These are phyloP conservation scores for Syrmaticus mikado DNA, from an alignment of 2,113 vertebrate genomes.

Conservation along the genomic window DNA sequence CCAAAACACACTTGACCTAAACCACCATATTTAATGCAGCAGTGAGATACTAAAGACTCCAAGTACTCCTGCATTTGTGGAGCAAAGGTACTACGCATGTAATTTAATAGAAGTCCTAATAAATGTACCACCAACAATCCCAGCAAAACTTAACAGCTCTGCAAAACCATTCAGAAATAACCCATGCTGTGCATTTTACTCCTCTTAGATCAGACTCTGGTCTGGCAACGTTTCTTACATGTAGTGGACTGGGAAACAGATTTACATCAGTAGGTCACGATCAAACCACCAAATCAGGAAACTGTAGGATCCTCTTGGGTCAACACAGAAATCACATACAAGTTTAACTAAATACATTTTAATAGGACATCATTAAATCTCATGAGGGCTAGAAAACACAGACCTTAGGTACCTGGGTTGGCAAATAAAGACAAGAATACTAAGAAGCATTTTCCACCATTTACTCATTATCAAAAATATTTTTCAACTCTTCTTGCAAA, in stretches of 20 bases:
- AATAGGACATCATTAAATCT: conserved; percentile 79
- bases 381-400: conserved; percentile 76
- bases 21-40: conserved; percentile 25
- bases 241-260: conserved; percentile 62
- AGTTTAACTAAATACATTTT: conserved; percentile 82
- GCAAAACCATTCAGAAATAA: conserved; percentile 47
- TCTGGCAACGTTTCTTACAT: conserved; percentile 55
- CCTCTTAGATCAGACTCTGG: neutral
- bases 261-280: conserved; percentile 69
- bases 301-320: conserved; percentile 76
- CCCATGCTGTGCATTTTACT: neutral
- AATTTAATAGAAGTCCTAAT: conserved; percentile 64
- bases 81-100: conserved; percentile 53
- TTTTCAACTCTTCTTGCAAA: conserved; percentile 91
- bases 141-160: conserved; percentile 63
- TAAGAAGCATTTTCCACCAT: conserved; percentile 89
- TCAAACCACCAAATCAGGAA: conserved; percentile 62
- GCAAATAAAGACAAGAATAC: conserved; percentile 89
- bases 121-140: conserved; percentile 69
- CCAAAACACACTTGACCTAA: conserved; percentile 73
- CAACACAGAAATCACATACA: conserved; percentile 83
- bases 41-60: conserved; percentile 39
- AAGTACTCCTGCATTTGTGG: conserved; percentile 46
- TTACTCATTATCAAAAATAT: conserved; percentile 97
- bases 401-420: conserved; percentile 80